Evolutionary conservation across 2,797 vertebrate genomes (phyloP).

Genomic region (Arctocebus calabarensis): DNA sequence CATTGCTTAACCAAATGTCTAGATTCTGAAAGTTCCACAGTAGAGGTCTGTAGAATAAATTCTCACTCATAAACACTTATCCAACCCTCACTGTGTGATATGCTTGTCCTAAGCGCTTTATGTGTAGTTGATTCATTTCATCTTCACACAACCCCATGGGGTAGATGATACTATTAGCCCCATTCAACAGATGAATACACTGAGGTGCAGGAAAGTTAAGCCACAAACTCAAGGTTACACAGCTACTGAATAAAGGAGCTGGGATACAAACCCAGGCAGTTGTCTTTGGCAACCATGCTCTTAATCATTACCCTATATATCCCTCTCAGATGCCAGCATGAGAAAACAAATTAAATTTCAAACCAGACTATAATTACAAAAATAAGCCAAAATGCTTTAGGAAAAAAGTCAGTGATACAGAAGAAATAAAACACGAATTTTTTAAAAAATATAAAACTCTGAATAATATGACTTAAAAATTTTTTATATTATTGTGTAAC

Average conservation of each 20-base stretch:
- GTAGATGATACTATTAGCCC: neutral
- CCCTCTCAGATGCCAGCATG: neutral
- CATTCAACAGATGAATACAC: constrained; percentile 26
- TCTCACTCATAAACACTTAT: neutral
- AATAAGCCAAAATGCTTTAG: constrained; percentile 1
- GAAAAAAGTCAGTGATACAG: neutral
- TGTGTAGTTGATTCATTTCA: neutral
- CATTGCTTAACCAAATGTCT: neutral
- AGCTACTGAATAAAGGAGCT: neutral
- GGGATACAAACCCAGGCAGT: neutral
- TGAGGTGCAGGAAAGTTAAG: neutral
- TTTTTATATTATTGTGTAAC: neutral
- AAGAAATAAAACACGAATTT: constrained; percentile 6
- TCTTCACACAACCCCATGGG: neutral
- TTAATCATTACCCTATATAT: neutral
- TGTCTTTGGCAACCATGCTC: neutral
- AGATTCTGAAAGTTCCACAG: too few species aligned
- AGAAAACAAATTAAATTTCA: constrained; percentile 20
- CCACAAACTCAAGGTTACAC: neutral
- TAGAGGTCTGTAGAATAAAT: neutral
- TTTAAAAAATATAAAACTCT: neutral
- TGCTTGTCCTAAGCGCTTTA: neutral
- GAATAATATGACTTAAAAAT: neutral
- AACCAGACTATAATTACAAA: constrained; percentile 37
- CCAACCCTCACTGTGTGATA: too few species aligned